Percentiles rank a stretch among this genome's conserved stretches.
These are phyloP conservation scores for Catharus minimus DNA, from an alignment of 2,113 vertebrate genomes.

Conservation along the genomic window DNA sequence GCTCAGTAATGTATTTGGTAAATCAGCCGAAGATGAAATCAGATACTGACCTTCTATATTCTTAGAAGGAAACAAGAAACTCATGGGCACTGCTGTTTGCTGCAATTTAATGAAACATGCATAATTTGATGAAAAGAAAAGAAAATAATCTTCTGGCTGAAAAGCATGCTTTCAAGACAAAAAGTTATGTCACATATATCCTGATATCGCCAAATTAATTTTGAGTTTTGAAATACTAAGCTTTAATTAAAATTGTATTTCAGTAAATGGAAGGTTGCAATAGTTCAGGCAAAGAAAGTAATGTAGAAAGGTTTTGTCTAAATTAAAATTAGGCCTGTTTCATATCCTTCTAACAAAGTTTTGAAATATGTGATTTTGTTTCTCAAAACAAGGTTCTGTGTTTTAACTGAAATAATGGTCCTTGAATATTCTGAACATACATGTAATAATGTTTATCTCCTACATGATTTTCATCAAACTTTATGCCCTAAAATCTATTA, in stretches of 20 bases:
- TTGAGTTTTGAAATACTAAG: background rate
- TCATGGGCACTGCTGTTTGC: background rate
- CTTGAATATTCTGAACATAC: background rate
- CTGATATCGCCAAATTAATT: background rate
- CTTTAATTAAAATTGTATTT: slow-evolving; percentile 3
- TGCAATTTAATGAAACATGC: background rate
- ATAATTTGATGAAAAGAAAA: slow-evolving; percentile 17
- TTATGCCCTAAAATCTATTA: background rate
- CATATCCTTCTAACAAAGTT: background rate
- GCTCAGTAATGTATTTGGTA: background rate
- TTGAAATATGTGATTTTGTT: background rate
- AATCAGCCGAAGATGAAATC: background rate
- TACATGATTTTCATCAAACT: background rate
- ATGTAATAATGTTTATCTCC: background rate
- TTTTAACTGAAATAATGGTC: background rate
- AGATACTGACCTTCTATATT: background rate
- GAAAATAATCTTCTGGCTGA: background rate
- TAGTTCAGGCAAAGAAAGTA: background rate
- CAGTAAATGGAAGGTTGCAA: background rate
- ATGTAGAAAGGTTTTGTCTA: background rate
- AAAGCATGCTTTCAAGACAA: background rate
- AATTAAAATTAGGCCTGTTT: background rate
- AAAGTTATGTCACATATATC: background rate
- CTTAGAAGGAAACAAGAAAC: background rate
- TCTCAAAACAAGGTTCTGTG: background rate